Base-by-base conservation (phyloP, 2,113 vertebrate species). In the Oncorhynchus clarkii region DNA sequence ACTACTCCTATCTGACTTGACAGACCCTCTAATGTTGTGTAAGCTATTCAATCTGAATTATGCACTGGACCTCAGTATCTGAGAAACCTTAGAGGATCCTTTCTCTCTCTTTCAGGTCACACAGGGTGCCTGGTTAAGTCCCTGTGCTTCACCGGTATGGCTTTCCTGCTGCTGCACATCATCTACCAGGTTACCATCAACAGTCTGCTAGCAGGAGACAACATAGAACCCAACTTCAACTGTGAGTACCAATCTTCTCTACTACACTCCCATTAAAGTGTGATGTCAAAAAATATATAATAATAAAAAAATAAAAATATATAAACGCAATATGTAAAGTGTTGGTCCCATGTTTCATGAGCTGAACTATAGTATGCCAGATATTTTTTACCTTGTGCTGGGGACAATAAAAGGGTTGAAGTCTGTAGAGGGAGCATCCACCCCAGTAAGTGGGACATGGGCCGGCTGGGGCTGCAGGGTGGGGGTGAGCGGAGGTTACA, bases 171-270 rank as follows among this genome's bases (percentile, higher is more conserved):
- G 82, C 91, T 99, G 73, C 96, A 99, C 90, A 95, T 98, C 91
- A 93, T 98, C 92, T 99, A 97, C 90, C 98, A 99, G 91, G 98
- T 98, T 90, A 97, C 95, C 5, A 79, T 99, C 93, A 94, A 95
- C 89, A 98, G 96, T 88, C 95, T 99, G 39, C 93, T 96, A 90
- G 95, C 96, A 82, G 92, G 90, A 87, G 94, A 91, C 78, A 92
- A 80, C 66, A 94, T 97, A 13, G 85, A 93, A 59, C 94, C 95
- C 20, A 89, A 91, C 75, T 94, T 92, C 89, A 97, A 96, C 91
- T 98, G 97, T 98, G 82, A 96, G 97, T 91, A 92, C 67, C 49
- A 59, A 5, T 16, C 48, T 9, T 12, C 11, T n/a, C 29, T 6
- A 13, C 57, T 54, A 7, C 11, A 51, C 7, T 45, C 9, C 39